Evolutionary conservation across 2,888 invertebrate genomes (phyloP), one percentile per base, ranked within the genome.

Genomic region (Auanema freiburgensis): DNA sequence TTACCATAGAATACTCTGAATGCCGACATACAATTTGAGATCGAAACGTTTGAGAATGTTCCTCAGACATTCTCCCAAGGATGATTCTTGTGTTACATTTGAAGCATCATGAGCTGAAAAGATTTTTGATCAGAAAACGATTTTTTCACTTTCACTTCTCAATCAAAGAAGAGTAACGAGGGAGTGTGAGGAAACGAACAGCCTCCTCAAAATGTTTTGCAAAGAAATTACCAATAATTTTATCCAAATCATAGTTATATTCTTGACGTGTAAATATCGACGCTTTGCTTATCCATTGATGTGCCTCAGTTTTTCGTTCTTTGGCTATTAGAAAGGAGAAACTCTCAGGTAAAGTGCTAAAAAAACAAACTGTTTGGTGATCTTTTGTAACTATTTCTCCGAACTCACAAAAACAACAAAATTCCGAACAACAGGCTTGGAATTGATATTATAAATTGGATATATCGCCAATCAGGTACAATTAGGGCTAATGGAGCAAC

Each of bases 261-360:
- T 69, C 63, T 23, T 65, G 57, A n/a, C 57, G 57, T 14, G 64
- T 64, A 21, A 63, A 55, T 50, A 57, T 33, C 24, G 63, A 58
- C 1, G 72, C 72, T 40, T 42, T 21, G 10, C 44, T 11, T 16
- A 77, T 67, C 73, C 76, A 77, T 43, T 65, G 55, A 11, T 62
- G 58, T 14, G 73, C 21, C 11, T 75, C 69, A 11, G 59, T 57
- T 10, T 60, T 42, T 49, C 65, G 61, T 42, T 68, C 44, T 25
- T 73, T 68, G 1, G 65, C 59, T 18, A 72, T 70, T 10, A 76
- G 64, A 55, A 71, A 77, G 14, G 74, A 69, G 53, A 75, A 65
- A 54, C 74, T 74, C 59, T 78, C 78, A n/a, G 78, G 78, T 8
- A 78, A 63, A 18, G 68, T 72, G 53, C 76, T 76, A 57, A n/a